Base-by-base conservation (phyloP, 2,113 vertebrate genomes). In the Ctenomys sociabilis region DNA sequence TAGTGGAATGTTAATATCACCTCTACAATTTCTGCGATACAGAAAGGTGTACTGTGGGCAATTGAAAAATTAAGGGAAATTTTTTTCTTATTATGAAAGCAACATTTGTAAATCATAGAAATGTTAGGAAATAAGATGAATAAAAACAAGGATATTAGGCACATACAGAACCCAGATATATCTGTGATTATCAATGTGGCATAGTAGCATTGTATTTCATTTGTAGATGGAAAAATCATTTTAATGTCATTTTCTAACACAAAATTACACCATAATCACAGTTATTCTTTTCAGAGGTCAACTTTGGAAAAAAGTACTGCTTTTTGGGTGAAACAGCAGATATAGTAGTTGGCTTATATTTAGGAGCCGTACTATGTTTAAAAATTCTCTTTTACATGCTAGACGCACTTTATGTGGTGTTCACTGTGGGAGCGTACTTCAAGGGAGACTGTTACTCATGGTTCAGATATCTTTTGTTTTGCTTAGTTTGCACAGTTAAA, bases 31-130 rank as follows among this genome's bases (percentile, higher is more conserved):
- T 96, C 83, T 70, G 66, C 90, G 28, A 93, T 89, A 68, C 83
- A 43, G 32, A 92, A 95, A 95, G 30, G 37, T 70, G 40, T 93
- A 17, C 87, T 86, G 45, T 91, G n/a, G 52, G 32, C 83, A 91
- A 85, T n/a, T 94, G 88, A 96, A 87, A 92, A 95, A 37, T 68
- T 82, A 92, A 59, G 10, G 70, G 52, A n/a, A 80, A 7, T n/a
- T 61, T 83, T 93, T 26, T 63, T 93, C 90, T 93, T 61, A 28
- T 52, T 90, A 78, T 24, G n/a, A 77, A 64, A 93, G 59, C 49
- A 77, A 32, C 64, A 75, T 86, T 95, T 93, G 30, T 82, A 95
- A 94, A 87, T 96, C 73, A 78, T 77, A 84, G 81, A 73, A 49
- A 22, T 90, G 17, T 24, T 95, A 91, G 70, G 21, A 83, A 90